Percentiles rank a stretch among this genome's conserved stretches.
phyloP scores from a whole-genome alignment of 2,797 vertebrate genomes.

The Pygocentrus nattereri region DNA sequence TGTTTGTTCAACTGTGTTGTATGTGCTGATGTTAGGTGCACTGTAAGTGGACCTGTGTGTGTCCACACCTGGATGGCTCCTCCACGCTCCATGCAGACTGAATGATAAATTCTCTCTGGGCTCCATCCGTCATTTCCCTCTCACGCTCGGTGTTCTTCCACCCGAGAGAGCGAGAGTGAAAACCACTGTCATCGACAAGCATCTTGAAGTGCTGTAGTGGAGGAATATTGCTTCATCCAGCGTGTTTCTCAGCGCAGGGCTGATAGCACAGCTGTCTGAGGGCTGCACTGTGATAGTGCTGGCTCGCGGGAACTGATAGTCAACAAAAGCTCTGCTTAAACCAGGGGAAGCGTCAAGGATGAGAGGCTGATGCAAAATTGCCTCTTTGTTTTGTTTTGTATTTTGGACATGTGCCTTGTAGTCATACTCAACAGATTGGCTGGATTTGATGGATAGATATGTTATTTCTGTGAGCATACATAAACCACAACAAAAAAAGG shows the following conservation, averaged over 20 bases:
- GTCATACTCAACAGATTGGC: constrained; percentile 40
- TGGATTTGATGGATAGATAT: constrained; percentile 57
- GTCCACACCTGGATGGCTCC: constrained; percentile 55
- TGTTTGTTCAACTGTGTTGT: constrained; percentile 48
- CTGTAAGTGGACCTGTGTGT: constrained; percentile 10
- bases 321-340: constrained; percentile 49
- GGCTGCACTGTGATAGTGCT: constrained; percentile 60
- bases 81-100: constrained; percentile 4
- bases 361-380: constrained; percentile 49
- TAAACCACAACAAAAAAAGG: too few relatives aligned
- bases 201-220: constrained; percentile 42
- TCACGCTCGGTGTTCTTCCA: constrained; percentile 51
- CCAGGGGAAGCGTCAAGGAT: constrained; percentile 41
- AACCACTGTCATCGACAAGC: constrained; percentile 52
- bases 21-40: constrained; percentile 26
- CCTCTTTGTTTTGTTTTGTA: constrained; percentile 48
- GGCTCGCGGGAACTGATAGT: constrained; percentile 57
- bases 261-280: constrained; percentile 62
- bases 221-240: constrained; percentile 60
- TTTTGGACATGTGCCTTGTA: constrained; percentile 21
- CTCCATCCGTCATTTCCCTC: constrained; percentile 60
- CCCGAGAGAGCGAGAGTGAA: constrained; percentile 41
- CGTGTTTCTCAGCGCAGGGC: constrained; percentile 53
- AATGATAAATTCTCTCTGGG: constrained; percentile 62
- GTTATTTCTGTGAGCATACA: too few relatives aligned